phyloP scores from a whole-genome alignment of 2,888 invertebrate species.

The Drosophila neotestacea region DNA sequence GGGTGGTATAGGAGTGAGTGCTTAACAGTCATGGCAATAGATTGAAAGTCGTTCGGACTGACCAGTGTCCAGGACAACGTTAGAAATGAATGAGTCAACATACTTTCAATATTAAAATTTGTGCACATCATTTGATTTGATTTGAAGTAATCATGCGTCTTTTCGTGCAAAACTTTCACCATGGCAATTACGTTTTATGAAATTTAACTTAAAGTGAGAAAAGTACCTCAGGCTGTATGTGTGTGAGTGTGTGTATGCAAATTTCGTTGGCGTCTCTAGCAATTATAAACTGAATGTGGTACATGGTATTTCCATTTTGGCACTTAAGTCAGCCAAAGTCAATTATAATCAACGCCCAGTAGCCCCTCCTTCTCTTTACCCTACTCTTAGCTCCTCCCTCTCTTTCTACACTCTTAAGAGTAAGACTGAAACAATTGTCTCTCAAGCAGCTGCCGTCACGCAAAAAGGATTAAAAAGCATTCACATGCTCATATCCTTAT shows the following conservation, averaged over 20 bases:
- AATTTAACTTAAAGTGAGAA: slow-evolving; percentile 36
- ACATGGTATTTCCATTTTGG: slow-evolving; percentile 85
- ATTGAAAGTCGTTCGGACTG: slow-evolving; percentile 52
- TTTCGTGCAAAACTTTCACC: slow-evolving; percentile 26
- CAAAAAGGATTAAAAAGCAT: slow-evolving; percentile 75
- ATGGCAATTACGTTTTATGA: slow-evolving; percentile 26
- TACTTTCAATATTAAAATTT: slow-evolving; percentile 59
- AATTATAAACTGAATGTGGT: slow-evolving; percentile 65
- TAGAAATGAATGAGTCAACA: slow-evolving; percentile 11
- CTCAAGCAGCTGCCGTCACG: slow-evolving; percentile 55
- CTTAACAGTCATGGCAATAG: slow-evolving; percentile 70
- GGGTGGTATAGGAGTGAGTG: neutral
- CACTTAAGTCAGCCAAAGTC: slow-evolving; percentile 84
- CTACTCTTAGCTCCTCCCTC: neutral
- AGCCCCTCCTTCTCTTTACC: neutral
- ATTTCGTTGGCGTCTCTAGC: slow-evolving; percentile 31
- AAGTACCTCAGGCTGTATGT: slow-evolving; percentile 23
- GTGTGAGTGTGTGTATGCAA: slow-evolving; percentile 22
- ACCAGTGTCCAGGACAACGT: slow-evolving; percentile 74
- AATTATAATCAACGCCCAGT: slow-evolving; percentile 81
- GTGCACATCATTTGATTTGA: slow-evolving; percentile 76
- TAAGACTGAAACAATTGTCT: slow-evolving; percentile 51
- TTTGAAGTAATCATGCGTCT: slow-evolving; percentile 57
- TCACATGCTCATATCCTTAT: slow-evolving; percentile 49
- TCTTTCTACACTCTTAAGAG: neutral